Evolutionary conservation across 2,113 vertebrate species (phyloP), one percentile per base, ranked within the genome.

Genomic region (Coryphaenoides rupestris): DNA sequence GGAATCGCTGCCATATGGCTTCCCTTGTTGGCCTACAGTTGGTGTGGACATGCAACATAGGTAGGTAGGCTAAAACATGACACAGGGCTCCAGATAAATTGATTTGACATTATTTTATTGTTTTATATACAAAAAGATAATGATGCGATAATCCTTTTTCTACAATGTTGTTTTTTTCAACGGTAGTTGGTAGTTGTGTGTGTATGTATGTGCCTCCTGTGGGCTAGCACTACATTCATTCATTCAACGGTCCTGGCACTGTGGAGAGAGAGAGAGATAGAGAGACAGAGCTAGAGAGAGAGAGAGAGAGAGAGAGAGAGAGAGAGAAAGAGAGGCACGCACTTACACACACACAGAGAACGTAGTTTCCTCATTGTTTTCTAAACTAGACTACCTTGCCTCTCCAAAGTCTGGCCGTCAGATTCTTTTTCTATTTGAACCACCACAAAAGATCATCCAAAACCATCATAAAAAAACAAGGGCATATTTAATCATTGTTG

Each of bases 121-220:
- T 83, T 78, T 82, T 88, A 95, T 91, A 92, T 96, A 94, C 90
- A 94, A 96, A 95, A 95, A 94, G 91, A 94, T 93, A 92, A 90
- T 93, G 89, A 91, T 92, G 87, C 93, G 93, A 92, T 92, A n/a
- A 84, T 88, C 87, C 84, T 69, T 90, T 54, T 93, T 80, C 84
- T 84, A 93, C 81, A 64, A 55, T 59, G 57, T 65, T 64, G n/a
- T 56, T 72, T 62, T 52, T 28, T 19, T n/a, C n/a, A n/a, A n/a
- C 50, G 53, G 76, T 79, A 89, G 89, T 72, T 69, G 52, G 22
- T 76, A 67, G 81, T 73, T 78, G 81, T 91, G 47, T 17, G 50
- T 45, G 56, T 54, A 85, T 89, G 86, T 89, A 85, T 85, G 89
- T 89, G 91, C 88, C 86, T 93, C 89, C 86, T 60, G 84, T 87